Evolutionary conservation across 2,113 vertebrate species (phyloP).

Genomic region (Callocephalon fimbriatum): DNA sequence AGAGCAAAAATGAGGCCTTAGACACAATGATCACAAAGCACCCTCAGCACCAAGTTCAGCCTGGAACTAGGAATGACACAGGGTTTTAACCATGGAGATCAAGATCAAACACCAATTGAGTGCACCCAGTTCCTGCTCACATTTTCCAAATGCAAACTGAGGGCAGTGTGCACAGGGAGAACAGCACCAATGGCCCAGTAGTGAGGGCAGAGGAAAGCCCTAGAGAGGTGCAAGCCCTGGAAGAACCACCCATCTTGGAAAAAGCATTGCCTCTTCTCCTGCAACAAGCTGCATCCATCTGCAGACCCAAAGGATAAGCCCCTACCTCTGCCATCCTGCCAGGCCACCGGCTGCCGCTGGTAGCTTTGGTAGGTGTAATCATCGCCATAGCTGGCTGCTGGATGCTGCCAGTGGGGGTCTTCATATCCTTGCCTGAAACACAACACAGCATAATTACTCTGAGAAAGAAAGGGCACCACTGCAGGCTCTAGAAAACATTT

Average conservation of each 20-base stretch:
- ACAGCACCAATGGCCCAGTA: fast-evolving
- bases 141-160: background rate
- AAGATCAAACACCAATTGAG: background rate
- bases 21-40: background rate
- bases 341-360: background rate
- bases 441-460: background rate
- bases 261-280: background rate
- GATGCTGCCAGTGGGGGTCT: slow-evolving; percentile 1
- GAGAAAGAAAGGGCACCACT: background rate
- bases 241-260: background rate
- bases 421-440: slow-evolving; percentile 63
- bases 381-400: background rate
- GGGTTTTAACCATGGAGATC: background rate
- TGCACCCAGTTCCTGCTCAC: background rate
- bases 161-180: background rate
- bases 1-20: background rate
- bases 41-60: background rate
- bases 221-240: background rate
- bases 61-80: background rate
- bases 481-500: background rate
- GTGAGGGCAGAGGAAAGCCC: background rate
- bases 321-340: slow-evolving; percentile 68
- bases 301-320: background rate
- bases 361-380: slow-evolving; percentile 25
- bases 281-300: background rate